Evolutionary conservation across 2,797 vertebrate genomes (phyloP).

Genomic region (Gobio occitaniae): DNA sequence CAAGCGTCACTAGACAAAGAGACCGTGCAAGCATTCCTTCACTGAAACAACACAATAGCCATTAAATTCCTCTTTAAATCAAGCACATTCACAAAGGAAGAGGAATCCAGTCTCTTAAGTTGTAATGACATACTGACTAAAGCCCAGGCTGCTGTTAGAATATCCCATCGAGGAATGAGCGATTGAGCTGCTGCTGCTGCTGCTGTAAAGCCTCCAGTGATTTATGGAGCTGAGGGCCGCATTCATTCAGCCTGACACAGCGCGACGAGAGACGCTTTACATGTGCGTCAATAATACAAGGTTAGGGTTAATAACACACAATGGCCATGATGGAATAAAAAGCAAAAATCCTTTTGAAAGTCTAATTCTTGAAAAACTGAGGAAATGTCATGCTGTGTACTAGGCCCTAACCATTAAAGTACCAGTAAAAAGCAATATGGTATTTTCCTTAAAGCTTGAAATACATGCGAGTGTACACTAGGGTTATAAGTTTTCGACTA

Average conservation of each 20-base stretch:
- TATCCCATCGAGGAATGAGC: constrained; percentile 1
- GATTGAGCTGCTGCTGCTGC: not conserved
- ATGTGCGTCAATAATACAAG: too few relatives aligned
- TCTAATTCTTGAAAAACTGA: too few relatives aligned
- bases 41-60: not conserved
- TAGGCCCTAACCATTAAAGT: too few relatives aligned
- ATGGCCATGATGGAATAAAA: too few relatives aligned
- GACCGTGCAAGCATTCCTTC: not conserved
- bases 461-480: too few relatives aligned
- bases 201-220: not conserved
- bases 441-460: too few relatives aligned
- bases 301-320: too few relatives aligned
- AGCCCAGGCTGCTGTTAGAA: constrained; percentile 18
- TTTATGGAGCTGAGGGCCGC: constrained; percentile 3
- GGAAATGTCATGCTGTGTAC: too few relatives aligned
- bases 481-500: too few relatives aligned
- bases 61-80: not conserved
- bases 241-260: constrained; percentile 5
- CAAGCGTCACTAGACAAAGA: not conserved
- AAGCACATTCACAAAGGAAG: not conserved
- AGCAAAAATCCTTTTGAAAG: too few relatives aligned
- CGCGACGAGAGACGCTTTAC: too few relatives aligned
- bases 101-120: not conserved
- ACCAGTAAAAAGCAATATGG: too few relatives aligned
- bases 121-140: not conserved